Percentiles rank a stretch among this genome's conserved stretches.
Conservation (phyloP, 2,888 invertebrate species). For the Tortricodes alternella region DNA sequence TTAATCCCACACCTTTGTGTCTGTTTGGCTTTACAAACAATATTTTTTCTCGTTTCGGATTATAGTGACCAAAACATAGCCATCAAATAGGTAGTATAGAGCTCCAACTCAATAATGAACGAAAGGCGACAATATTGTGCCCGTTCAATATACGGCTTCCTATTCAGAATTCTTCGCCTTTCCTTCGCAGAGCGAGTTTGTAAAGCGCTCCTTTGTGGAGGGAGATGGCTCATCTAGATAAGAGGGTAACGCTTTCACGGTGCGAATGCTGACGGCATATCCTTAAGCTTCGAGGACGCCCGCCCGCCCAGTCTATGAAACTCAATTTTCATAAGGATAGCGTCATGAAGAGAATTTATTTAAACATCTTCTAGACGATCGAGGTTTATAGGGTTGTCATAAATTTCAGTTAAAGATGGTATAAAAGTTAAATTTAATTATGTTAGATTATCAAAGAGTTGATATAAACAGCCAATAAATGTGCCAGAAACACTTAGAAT, state of each 20-base stretch:
- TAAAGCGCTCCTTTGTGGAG: conserved; percentile 56
- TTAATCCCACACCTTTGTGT: no score
- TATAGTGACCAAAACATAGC: no score
- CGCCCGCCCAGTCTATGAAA: conserved; percentile 23
- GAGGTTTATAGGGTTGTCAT: conserved; percentile 10
- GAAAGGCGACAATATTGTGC: conserved; percentile 29
- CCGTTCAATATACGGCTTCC: conserved; percentile 26
- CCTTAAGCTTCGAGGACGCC: conserved; percentile 37
- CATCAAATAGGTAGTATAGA: background rate
- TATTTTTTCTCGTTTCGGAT: no score
- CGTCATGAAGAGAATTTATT: conserved; percentile 27
- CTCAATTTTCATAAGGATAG: conserved; percentile 29
- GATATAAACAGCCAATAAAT: no score
- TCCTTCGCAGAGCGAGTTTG: conserved; percentile 49
- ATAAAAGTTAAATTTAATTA: no score
- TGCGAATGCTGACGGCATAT: conserved; percentile 43
- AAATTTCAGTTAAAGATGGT: no score
- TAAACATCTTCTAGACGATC: conserved; percentile 6
- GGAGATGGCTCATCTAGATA: conserved; percentile 78
- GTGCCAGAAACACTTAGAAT: no score
- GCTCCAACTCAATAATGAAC: conserved; percentile 27
- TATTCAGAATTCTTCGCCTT: conserved; percentile 22
- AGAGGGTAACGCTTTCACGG: conserved; percentile 69
- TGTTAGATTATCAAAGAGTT: no score
- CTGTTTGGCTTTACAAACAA: no score